Base-by-base conservation (phyloP, 2,113 vertebrate genomes). In the Microcebus tavaratra region DNA sequence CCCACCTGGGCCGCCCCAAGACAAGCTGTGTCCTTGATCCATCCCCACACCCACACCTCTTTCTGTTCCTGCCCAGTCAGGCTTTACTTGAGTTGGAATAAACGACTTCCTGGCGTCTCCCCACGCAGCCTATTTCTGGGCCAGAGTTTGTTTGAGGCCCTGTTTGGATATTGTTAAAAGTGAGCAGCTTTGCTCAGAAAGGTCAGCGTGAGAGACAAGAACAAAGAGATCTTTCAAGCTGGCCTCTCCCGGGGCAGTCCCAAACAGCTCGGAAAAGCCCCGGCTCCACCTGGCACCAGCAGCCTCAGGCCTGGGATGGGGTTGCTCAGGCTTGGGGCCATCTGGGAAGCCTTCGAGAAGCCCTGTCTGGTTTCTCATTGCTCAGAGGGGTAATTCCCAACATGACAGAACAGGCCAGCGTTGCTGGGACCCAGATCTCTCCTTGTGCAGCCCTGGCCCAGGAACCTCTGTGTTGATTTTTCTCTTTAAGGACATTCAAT, bases 111-210 rank as follows among this genome's bases (percentile, higher is more conserved):
- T 89, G 93, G 78, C 91, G 89, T 91, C 67, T 90, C 88, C 81
- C 53, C 31, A 29, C 0, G 14, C 68, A 88, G 50, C 73, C 89
- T 65, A 45, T 83, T 92, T 89, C 78, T 93, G 97, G 53, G 85
- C 95, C 55, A 94, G 94, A 72, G 79, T 96, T 97, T 90, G 80
- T 96, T 81, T 72, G 95, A 97, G 96, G 90, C 78, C 78, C 88
- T 94, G 61, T 96, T 96, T 88, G 96, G 83, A 90, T 93, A 88
- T 67, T 91, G 95, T 97, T 96, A 50, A 96, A 94, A 96, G 89
- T 93, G 94, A 70, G 57, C 93, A 95, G 88, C 94, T 96, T 82
- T 88, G 91, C 94, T 91, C 75, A 85, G 93, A 96, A 98, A 98
- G 97, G 94, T 97, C 97, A 97, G 45, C 11, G 0, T 73, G 76